phyloP scores from a whole-genome alignment of 2,797 vertebrate genomes.

The Sphaeramia orbicularis region DNA sequence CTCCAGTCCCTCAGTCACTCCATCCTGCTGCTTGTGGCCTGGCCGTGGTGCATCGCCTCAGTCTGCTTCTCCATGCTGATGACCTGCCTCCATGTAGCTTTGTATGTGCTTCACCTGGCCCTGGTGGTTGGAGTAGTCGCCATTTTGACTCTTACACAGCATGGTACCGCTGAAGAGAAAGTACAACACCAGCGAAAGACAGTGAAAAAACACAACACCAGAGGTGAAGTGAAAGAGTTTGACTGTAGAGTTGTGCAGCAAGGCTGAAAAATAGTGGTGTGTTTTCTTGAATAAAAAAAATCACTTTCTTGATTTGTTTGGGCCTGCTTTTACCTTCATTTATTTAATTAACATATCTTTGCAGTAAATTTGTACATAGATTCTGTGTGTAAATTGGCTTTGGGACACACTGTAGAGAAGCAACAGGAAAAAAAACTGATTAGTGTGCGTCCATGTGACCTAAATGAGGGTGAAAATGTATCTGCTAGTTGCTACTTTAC shows the following conservation, averaged over 20 bases:
- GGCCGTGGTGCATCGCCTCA: conserved; percentile 55
- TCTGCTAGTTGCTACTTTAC: conserved; percentile 57
- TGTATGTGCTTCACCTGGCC: conserved; percentile 73
- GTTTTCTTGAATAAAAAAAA: conserved; percentile 36
- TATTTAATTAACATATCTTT: conserved; percentile 64
- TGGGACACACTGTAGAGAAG: conserved; percentile 38
- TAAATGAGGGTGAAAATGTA: conserved; percentile 80
- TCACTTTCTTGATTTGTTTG: conserved; percentile 19
- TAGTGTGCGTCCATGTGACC: conserved; percentile 57
- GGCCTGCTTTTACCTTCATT: conserved; percentile 48
- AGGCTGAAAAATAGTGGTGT: conserved; percentile 20
- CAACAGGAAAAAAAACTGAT: conserved; percentile 55
- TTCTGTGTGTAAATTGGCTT: conserved; percentile 71
- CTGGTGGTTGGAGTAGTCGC: conserved; percentile 54
- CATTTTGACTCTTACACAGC: conserved; percentile 40
- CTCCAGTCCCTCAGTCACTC: conserved; percentile 55
- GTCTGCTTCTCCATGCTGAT: conserved; percentile 55
- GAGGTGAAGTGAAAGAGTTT: conserved; percentile 9
- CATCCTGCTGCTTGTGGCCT: conserved; percentile 67
- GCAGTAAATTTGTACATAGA: conserved; percentile 32
- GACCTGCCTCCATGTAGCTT: conserved; percentile 39
- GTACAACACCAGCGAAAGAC: conserved; percentile 1
- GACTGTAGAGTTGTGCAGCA: conserved; percentile 4
- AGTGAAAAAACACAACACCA: background rate
- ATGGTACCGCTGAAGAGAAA: conserved; percentile 33